Evolutionary conservation across 2,797 vertebrate species (phyloP).

Genomic region (Manis pentadactyla): DNA sequence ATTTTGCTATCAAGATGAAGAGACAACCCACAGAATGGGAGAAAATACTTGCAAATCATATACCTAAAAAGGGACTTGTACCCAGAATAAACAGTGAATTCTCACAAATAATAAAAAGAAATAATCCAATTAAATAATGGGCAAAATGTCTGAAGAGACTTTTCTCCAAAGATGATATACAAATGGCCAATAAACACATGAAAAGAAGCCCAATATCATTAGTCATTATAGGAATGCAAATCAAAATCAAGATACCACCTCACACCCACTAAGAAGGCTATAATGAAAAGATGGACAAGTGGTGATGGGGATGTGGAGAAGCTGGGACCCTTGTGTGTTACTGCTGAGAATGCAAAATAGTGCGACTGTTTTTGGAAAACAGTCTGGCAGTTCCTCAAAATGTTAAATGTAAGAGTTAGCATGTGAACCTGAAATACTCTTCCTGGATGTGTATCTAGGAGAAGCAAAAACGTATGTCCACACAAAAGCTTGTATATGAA

Average conservation of each 20-base stretch:
- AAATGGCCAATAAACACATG: background rate
- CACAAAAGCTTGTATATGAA: no score
- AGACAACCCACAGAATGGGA: background rate
- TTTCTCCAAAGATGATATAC: background rate
- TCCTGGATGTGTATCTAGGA: background rate
- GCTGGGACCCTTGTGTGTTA: no score
- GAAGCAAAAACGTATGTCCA: background rate
- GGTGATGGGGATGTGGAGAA: background rate
- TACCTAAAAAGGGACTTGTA: background rate
- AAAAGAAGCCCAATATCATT: background rate
- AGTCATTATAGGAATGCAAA: background rate
- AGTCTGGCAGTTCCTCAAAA: background rate
- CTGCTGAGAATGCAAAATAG: background rate
- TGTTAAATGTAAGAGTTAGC: background rate
- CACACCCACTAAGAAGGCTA: background rate
- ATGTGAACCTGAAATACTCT: background rate
- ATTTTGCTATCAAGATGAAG: background rate
- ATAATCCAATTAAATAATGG: background rate
- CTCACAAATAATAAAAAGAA: background rate
- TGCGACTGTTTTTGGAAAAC: background rate
- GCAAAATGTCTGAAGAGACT: background rate
- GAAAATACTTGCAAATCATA: background rate
- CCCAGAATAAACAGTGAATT: background rate
- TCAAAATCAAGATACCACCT: background rate
- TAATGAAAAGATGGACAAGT: background rate